phyloP scores from a whole-genome alignment of 30 jellyfish, hydroid and myxozoan genomes.

The Cassiopea andromeda region DNA sequence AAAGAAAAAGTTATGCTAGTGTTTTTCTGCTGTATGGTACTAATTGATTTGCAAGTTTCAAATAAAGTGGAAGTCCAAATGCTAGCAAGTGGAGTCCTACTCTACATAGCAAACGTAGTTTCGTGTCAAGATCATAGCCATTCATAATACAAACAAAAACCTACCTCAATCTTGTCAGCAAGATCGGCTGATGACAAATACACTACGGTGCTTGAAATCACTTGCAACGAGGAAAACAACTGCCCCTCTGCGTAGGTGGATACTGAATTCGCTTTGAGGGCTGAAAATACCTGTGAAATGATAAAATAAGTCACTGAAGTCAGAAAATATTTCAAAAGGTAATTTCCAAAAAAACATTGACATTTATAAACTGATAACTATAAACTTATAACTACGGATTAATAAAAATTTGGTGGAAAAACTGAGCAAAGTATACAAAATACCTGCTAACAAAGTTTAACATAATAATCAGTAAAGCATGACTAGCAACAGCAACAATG shows the following conservation, averaged over 20 bases:
- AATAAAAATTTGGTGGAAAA: too few relatives aligned
- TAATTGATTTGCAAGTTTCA: too few relatives aligned
- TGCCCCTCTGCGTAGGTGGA: constrained; percentile 74
- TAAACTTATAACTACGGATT: too few relatives aligned
- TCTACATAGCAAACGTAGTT: not conserved
- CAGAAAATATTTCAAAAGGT: not conserved
- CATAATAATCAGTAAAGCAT: too few relatives aligned
- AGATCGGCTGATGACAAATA: constrained; percentile 51
- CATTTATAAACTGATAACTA: not conserved
- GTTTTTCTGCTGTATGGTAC: too few relatives aligned
- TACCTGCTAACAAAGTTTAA: too few relatives aligned
- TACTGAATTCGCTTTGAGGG: constrained; percentile 51
- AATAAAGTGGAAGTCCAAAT: too few relatives aligned
- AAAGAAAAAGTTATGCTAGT: too few relatives aligned
- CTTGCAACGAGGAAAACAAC: constrained; percentile 59
- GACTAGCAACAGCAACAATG: too few relatives aligned
- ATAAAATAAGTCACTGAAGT: too few relatives aligned
- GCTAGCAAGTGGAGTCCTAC: not conserved
- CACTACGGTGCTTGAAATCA: constrained; percentile 55
- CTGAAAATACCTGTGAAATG: constrained; percentile 58
- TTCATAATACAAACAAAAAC: not conserved
- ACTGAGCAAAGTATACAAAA: too few relatives aligned
- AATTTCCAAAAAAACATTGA: too few relatives aligned
- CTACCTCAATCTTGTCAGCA: constrained; percentile 67
- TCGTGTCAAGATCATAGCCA: not conserved